Evolutionary conservation across 2,888 invertebrate genomes (phyloP).

Genomic region (Panorpa germanica): DNA sequence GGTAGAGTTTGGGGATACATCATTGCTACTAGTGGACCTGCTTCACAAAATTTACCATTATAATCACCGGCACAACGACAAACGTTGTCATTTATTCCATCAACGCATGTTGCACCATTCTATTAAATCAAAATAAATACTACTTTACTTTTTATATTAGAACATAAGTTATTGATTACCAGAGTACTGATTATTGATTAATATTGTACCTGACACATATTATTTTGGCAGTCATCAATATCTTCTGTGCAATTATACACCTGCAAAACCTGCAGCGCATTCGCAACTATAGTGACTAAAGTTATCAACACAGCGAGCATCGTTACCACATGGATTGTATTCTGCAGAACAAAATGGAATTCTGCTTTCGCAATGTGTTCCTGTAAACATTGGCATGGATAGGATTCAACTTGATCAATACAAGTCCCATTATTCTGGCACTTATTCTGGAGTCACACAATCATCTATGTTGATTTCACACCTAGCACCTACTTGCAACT

Average conservation of each 20-base stretch:
- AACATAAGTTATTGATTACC: no score
- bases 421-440: constrained; percentile 95
- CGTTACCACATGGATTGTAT: constrained; percentile 90
- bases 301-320: constrained; percentile 75
- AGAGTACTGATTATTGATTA: no score
- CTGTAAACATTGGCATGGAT: constrained; percentile 83
- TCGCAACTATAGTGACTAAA: constrained; percentile 74
- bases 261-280: constrained; percentile 72
- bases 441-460: constrained; percentile 53
- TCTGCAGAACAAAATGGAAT: constrained; percentile 85
- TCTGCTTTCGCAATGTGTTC: constrained; percentile 80
- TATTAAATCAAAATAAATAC: no score
- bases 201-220: constrained; percentile 92
- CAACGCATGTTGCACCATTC: constrained; percentile 86
- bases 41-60: constrained; percentile 88
- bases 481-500: no score
- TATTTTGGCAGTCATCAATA: constrained; percentile 84
- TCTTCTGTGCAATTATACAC: constrained; percentile 85
- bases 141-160: no score
- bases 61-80: constrained; percentile 80
- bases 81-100: constrained; percentile 87
- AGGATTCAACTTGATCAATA: constrained; percentile 72
- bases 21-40: constrained; percentile 76
- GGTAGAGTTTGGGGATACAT: constrained; percentile 81
- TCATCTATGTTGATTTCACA: constrained; percentile 97